Conservation (phyloP, 23 tunicate species). For the Ascidia mentula region DNA sequence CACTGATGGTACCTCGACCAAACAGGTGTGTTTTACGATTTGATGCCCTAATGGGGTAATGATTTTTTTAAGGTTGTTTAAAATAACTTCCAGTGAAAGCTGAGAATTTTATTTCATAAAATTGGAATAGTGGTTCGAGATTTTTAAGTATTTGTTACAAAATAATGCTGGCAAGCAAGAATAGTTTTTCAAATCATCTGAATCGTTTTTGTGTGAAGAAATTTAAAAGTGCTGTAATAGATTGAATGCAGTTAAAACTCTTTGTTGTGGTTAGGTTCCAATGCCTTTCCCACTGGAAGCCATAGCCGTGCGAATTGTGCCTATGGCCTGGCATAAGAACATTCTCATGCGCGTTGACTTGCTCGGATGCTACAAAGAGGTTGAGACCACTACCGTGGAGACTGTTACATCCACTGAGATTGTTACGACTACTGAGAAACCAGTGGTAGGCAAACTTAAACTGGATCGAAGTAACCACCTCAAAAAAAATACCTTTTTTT, state of each 20-base stretch:
- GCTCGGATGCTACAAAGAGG: conserved; percentile 63
- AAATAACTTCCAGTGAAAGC: too few relatives aligned
- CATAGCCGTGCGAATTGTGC: conserved; percentile 43
- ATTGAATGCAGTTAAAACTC: too few relatives aligned
- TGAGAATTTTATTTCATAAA: too few relatives aligned
- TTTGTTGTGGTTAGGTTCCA: conserved; percentile 26
- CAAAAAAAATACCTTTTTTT: not conserved
- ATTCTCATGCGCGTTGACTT: conserved; percentile 43
- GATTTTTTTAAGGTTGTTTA: too few relatives aligned
- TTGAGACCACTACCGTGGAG: conserved; percentile 45
- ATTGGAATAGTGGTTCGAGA: too few relatives aligned
- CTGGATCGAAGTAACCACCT: too few relatives aligned
- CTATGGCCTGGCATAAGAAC: conserved; percentile 55
- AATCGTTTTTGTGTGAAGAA: too few relatives aligned
- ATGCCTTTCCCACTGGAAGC: conserved; percentile 67
- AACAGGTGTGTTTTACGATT: too few relatives aligned
- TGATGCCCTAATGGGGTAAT: too few relatives aligned
- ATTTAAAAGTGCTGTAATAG: too few relatives aligned
- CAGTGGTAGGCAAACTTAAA: conserved; percentile 20
- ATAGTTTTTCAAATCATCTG: too few relatives aligned
- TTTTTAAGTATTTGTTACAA: not conserved
- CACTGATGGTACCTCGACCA: conserved; percentile 27
- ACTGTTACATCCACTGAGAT: conserved; percentile 28
- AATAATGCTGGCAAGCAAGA: too few relatives aligned
- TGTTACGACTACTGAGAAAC: conserved; percentile 25